These are phyloP conservation scores for Emydoidea blandingii DNA, from an alignment of 2,797 vertebrate species.

Conservation along the genomic window DNA sequence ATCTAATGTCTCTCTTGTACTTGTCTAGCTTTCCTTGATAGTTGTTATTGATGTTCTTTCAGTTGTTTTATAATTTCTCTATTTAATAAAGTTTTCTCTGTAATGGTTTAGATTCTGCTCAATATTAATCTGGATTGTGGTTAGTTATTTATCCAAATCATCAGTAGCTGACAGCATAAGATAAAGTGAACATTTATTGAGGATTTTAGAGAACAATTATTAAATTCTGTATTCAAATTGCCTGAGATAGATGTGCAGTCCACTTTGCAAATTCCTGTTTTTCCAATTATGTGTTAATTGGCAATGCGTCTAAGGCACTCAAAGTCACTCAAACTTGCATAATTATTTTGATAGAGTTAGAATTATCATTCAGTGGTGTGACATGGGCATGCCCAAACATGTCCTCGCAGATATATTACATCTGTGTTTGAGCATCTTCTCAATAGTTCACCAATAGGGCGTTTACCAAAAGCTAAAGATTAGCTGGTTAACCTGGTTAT, in stretches of 20 bases:
- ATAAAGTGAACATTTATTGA: slow-evolving; percentile 45
- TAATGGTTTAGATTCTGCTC: neutral
- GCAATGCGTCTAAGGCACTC: neutral
- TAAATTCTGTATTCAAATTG: slow-evolving; percentile 39
- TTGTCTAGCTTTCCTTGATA: neutral
- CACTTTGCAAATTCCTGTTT: neutral
- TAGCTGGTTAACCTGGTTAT: too few relatives aligned
- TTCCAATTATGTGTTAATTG: slow-evolving; percentile 36
- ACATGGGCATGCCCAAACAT: slow-evolving; percentile 6
- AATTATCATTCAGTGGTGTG: neutral
- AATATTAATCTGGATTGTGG: neutral
- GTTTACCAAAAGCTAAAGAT: too few relatives aligned
- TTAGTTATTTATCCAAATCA: slow-evolving; percentile 7
- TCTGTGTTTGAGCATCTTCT: too few relatives aligned
- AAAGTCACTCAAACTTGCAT: slow-evolving; percentile 20
- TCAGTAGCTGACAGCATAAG: neutral
- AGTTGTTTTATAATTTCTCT: neutral
- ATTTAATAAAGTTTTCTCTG: slow-evolving; percentile 1
- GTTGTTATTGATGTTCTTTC: neutral
- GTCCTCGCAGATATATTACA: neutral
- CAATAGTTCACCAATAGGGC: too few relatives aligned
- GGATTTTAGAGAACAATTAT: slow-evolving; percentile 38
- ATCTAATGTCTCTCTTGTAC: neutral
- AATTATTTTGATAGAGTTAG: slow-evolving; percentile 18
- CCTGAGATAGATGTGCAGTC: slow-evolving; percentile 23